Conservation (phyloP, 2,888 invertebrate species). For the Spodoptera exigua region DNA sequence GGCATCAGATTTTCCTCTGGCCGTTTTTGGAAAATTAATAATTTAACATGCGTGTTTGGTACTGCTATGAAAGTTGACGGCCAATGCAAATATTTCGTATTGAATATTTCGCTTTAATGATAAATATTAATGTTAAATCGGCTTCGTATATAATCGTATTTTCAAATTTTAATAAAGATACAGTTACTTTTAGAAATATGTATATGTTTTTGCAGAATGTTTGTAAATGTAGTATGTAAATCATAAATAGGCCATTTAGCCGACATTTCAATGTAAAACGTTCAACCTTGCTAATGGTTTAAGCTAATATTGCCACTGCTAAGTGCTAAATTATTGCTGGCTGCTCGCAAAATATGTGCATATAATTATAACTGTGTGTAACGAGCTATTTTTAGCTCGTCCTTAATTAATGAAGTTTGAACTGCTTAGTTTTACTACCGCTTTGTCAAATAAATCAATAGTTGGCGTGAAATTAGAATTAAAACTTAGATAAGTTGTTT, state of each 20-base stretch:
- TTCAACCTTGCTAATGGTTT: conserved; percentile 21
- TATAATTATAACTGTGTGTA: conserved; percentile 15
- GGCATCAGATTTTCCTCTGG: conserved; percentile 9
- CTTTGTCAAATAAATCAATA: too few relatives aligned
- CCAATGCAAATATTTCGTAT: neutral
- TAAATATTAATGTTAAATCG: neutral
- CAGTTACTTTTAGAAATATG: neutral
- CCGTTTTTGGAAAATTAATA: conserved; percentile 29
- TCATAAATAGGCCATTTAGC: conserved; percentile 10
- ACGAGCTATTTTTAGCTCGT: conserved; percentile 12
- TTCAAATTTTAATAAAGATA: neutral
- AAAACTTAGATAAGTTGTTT: too few relatives aligned
- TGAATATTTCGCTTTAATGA: neutral
- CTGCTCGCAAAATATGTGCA: conserved; percentile 27
- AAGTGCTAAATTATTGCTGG: conserved; percentile 33
- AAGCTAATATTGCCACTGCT: conserved; percentile 39
- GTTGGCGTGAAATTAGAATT: too few relatives aligned
- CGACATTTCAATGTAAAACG: conserved; percentile 2
- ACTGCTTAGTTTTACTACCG: too few relatives aligned
- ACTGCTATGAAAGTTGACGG: neutral
- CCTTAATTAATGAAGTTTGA: neutral
- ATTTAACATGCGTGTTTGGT: conserved; percentile 11
- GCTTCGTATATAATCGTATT: too few relatives aligned
- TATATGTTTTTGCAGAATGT: too few relatives aligned
- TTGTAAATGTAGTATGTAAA: neutral